phyloP scores from a whole-genome alignment of 1,140 invertebrate genomes.

The Lepeophtheirus salmonis region DNA sequence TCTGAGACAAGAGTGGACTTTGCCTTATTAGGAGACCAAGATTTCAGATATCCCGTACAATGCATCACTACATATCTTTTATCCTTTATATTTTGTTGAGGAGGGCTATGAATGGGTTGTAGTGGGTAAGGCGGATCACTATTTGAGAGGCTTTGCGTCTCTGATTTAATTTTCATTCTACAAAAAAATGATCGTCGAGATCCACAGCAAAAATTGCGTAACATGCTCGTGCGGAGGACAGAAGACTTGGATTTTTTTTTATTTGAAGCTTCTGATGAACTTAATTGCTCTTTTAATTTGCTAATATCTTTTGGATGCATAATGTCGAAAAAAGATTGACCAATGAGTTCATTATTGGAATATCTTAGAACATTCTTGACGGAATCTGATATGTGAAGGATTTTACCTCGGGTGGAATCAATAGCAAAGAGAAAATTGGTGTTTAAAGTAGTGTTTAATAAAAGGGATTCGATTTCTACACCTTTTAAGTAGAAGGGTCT shows the following conservation, averaged over 20 bases:
- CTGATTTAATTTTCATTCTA: slow-evolving; percentile 53
- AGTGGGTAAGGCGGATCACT: background rate
- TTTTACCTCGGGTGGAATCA: slow-evolving; percentile 69
- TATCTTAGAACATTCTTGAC: slow-evolving; percentile 65
- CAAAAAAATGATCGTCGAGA: slow-evolving; percentile 79
- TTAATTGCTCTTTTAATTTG: slow-evolving; percentile 85
- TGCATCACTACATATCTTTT: slow-evolving; percentile 60
- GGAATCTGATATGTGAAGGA: slow-evolving; percentile 76
- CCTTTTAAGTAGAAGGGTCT: slow-evolving; percentile 5
- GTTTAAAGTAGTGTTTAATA: slow-evolving; percentile 37
- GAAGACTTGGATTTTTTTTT: slow-evolving; percentile 51
- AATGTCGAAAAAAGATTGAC: slow-evolving; percentile 84
- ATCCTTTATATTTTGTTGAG: slow-evolving; percentile 33
- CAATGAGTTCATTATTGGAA: slow-evolving; percentile 65
- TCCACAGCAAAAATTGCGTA: slow-evolving; percentile 33
- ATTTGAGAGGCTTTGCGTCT: slow-evolving; percentile 22
- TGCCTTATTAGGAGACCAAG: slow-evolving; percentile 63
- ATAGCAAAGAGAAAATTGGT: slow-evolving; percentile 74
- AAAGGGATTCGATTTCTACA: slow-evolving; percentile 35
- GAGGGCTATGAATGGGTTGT: background rate
- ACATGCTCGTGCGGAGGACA: slow-evolving; percentile 78
- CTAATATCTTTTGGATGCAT: slow-evolving; percentile 82
- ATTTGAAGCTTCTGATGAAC: slow-evolving; percentile 58
- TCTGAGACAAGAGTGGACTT: slow-evolving; percentile 23
- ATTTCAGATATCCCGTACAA: slow-evolving; percentile 77